Evolutionary conservation across 2,797 vertebrate genomes (phyloP).

Genomic region (Hypotaenidia okinawae): DNA sequence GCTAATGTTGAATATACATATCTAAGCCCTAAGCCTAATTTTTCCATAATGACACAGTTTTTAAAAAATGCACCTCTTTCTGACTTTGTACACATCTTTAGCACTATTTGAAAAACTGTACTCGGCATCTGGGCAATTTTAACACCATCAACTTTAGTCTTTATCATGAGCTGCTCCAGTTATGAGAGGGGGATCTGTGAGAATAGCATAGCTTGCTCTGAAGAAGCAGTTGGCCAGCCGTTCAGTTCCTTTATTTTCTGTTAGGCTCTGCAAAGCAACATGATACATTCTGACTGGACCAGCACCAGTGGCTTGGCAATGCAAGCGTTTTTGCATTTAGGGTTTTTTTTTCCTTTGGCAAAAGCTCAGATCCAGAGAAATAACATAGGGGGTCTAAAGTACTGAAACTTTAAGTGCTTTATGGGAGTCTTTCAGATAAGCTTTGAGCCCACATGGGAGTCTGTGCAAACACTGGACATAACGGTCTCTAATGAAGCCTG

Average conservation of each 20-base stretch:
- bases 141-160: not conserved
- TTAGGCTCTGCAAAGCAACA: not conserved
- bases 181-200: not conserved
- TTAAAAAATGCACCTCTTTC: not conserved
- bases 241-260: not conserved
- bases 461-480: accelerated
- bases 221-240: not conserved
- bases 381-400: accelerated
- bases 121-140: not conserved
- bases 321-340: not conserved
- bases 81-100: not conserved
- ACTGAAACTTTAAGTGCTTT: not conserved
- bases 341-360: not conserved
- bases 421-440: accelerated
- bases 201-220: not conserved
- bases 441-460: not conserved
- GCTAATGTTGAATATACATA: accelerated
- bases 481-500: accelerated
- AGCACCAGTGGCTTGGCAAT: accelerated
- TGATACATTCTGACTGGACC: accelerated
- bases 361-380: not conserved
- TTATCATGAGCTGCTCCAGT: not conserved
- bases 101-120: not conserved
- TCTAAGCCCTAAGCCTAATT: not conserved
- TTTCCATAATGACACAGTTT: not conserved